Evolutionary conservation across 1,140 invertebrate species (phyloP).

Genomic region (Penaeus vannamei): DNA sequence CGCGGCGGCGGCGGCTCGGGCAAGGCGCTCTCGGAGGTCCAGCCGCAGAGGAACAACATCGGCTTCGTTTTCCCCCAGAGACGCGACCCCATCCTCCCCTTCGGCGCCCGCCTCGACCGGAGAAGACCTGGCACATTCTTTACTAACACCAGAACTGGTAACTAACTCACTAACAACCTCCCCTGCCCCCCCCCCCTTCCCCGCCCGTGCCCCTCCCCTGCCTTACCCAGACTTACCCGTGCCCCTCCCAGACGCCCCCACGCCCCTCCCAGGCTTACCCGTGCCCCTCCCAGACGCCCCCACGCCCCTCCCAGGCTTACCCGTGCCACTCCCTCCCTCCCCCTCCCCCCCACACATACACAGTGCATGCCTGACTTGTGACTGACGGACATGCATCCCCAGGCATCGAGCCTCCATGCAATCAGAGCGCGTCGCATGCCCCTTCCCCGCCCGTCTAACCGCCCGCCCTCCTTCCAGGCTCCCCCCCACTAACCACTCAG

Average conservation of each 20-base stretch:
- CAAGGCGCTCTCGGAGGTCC: slow-evolving; percentile 16
- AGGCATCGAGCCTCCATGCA: too few species aligned
- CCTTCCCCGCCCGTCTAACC: neutral
- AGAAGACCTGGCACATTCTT: slow-evolving; percentile 23
- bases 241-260: too few species aligned
- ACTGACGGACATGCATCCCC: too few species aligned
- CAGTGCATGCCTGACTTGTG: too few species aligned
- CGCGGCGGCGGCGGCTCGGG: neutral
- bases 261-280: too few species aligned
- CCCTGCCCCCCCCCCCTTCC: neutral
- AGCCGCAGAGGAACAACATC: neutral
- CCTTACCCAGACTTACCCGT: too few species aligned
- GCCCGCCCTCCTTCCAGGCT: slow-evolving; percentile 40
- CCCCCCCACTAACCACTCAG: slow-evolving; percentile 29
- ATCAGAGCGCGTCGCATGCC: neutral
- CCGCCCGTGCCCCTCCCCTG: neutral
- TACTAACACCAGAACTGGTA: slow-evolving; percentile 55
- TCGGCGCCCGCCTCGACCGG: slow-evolving; percentile 35
- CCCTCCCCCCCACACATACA: too few species aligned
- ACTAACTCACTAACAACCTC: slow-evolving; percentile 27
- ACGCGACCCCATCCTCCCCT: slow-evolving; percentile 39
- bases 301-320: too few species aligned
- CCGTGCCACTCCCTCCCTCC: neutral
- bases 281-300: too few species aligned
- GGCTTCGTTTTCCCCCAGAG: slow-evolving; percentile 49